Base-by-base conservation (phyloP, 2,888 invertebrate genomes). In the Lasius fuliginosus region DNA sequence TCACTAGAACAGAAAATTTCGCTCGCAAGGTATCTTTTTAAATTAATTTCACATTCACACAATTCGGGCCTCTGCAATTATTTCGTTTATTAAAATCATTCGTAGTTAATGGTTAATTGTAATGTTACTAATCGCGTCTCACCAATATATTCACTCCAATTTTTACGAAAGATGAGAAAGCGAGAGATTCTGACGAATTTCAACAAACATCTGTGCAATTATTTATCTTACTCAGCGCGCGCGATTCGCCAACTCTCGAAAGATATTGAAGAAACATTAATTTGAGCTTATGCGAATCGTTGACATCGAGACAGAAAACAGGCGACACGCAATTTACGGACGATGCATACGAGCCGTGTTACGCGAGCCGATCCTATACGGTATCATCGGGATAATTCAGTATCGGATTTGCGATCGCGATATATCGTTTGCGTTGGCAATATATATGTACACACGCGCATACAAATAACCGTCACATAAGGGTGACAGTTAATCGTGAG, bases 311-410 rank as follows among this genome's bases (percentile, higher is more conserved):
- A 76, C 4, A 11, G 58, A 60, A 33, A 60, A 12, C 60, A 27
- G 30, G 46, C 23, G 18, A 60, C n/a, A 46, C 27, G 36, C 36
- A 36, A 81, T 81, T 73, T 81, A 81, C 73, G 46, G 30, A 8
- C 46, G 46, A 9, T 30, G 15, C 30, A 9, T 33, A 5, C 64
- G 40, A 75, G 40, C 9, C 49, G 23, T 15, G 6, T 36, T 46
- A 23, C n/a, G n/a, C 49, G 60, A 62, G 2, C n/a, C 18, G n/a
- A 8, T n/a, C 8, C n/a, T 53, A n/a, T 27, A 30, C 23, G 64
- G 53, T 64, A 82, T 76, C 65, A 75, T 15, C 40, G n/a, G 33
- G 71, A 81, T 81, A 73, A 81, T 73, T 71, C 60, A 62, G 73
- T 73, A 73, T 81, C 58, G 60, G 71, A 79, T 79, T 79, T 79